Base-by-base conservation (phyloP, 2,888 invertebrate genomes). In the Microplitis deprimator region DNA sequence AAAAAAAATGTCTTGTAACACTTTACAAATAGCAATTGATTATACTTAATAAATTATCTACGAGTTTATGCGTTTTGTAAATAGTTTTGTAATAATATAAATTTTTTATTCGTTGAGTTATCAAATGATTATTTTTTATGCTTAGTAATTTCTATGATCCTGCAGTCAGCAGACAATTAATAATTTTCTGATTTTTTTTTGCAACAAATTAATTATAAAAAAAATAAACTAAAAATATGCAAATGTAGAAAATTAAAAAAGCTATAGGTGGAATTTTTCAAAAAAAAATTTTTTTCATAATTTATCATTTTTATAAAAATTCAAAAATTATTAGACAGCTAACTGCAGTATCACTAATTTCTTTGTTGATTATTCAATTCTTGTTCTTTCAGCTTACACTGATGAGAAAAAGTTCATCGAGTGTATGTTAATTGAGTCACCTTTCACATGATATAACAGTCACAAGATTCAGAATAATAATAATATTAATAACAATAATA, bases 11-110 rank as follows among this genome's bases (percentile, higher is more conserved):
- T 80, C 79, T 80, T 71, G 82, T 81, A 84, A 85, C 83, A 84
- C 83, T 84, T 83, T 83, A 84, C 84, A 85, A 85, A 84, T 83
- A 83, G 83, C 81, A 79, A 80, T 80, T 82, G 79, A 83, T 82
- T 81, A 79, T 81, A 50, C 71, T 62, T 72, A 69, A 77, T 77
- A 79, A 79, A 80, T 81, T 67, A 81, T 79, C 77, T 80, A 81
- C 67, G 73, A 73, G 50, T 79, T 71, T 74, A 64, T 72, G 69
- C 60, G 68, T 74, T 20, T 76, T 75, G 60, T 76, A 39, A 17
- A 59, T 65, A 71, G 59, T 64, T 72, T 62, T 71, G 72, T 60
- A 72, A 40, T 76, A 68, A 41, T 67, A 72, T 17, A 76, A 13
- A 50, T 50, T 50, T 50, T 50, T 50, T 72, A 41, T 67, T 76